Percentiles rank a stretch among this genome's conserved stretches.
Evolutionary conservation across 2,113 vertebrate species (phyloP).

Genomic region (Mionectes macconnelli): DNA sequence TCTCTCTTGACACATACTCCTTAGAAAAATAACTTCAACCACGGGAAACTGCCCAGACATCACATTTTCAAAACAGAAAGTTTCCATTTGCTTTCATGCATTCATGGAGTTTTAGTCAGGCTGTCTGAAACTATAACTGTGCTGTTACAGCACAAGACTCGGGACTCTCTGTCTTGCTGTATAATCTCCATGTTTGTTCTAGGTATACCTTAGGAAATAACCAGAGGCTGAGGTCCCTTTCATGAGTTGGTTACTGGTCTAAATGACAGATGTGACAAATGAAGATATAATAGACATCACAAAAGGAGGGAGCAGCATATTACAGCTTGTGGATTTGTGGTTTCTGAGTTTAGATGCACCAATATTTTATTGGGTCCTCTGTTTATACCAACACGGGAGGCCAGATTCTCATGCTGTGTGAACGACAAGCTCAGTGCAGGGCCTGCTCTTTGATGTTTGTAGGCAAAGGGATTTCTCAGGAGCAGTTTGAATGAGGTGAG

Average conservation of each 20-base stretch:
- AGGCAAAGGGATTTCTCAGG: conserved; percentile 53
- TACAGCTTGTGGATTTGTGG: neutral
- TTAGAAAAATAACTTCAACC: conserved; percentile 49
- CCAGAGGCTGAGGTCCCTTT: neutral
- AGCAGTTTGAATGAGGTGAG: conserved; percentile 63
- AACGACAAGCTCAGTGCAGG: neutral
- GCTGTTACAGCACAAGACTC: neutral
- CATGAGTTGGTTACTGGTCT: neutral
- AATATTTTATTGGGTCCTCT: neutral
- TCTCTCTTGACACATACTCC: conserved; percentile 12
- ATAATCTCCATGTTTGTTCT: neutral
- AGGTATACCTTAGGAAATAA: conserved; percentile 1
- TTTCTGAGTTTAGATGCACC: conserved; percentile 24
- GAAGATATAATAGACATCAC: neutral
- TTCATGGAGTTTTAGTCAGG: neutral
- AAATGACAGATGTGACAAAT: neutral
- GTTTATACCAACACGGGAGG: neutral
- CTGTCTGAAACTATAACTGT: conserved; percentile 14
- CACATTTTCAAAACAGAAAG: conserved; percentile 43
- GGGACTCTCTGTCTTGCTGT: neutral
- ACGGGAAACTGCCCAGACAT: conserved; percentile 36
- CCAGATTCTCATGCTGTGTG: conserved; percentile 14
- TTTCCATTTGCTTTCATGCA: conserved; percentile 40
- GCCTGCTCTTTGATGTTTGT: conserved; percentile 47
- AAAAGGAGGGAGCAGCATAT: neutral